Evolutionary conservation across 2,888 invertebrate genomes (phyloP).

Genomic region (Luffia ferchaultella): DNA sequence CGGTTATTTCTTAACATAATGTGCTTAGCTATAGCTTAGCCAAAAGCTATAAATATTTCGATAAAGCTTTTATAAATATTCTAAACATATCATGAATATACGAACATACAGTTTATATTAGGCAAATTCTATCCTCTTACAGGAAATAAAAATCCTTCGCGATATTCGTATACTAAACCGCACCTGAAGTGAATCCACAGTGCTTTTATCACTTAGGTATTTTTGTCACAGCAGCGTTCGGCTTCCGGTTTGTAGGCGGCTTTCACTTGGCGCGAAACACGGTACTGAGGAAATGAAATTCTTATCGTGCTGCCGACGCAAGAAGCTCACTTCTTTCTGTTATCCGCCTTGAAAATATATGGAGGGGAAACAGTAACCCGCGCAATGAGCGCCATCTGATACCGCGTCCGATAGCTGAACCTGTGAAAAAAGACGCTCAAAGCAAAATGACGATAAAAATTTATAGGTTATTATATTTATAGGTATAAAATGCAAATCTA

Average conservation of each 20-base stretch:
- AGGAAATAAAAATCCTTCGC: constrained; percentile 23
- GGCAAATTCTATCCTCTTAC: constrained; percentile 8
- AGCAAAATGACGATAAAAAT: too few species aligned
- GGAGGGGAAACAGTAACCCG: constrained; percentile 28
- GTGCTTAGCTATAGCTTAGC: too few species aligned
- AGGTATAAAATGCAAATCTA: too few species aligned
- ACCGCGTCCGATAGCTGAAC: background rate
- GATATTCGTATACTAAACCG: constrained; percentile 27
- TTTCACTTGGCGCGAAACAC: constrained; percentile 20
- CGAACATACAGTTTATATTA: too few species aligned
- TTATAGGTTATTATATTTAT: too few species aligned
- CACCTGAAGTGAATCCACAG: constrained; percentile 42
- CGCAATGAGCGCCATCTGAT: constrained; percentile 53
- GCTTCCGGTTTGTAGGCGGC: constrained; percentile 47
- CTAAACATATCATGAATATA: too few species aligned
- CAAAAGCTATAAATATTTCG: too few species aligned
- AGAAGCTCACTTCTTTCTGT: constrained; percentile 55
- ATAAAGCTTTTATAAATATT: too few species aligned
- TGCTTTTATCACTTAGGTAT: constrained; percentile 59
- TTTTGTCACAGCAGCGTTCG: constrained; percentile 43
- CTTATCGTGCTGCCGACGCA: constrained; percentile 59
- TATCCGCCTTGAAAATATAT: constrained; percentile 59
- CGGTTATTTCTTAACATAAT: too few species aligned
- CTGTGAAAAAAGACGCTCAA: background rate
- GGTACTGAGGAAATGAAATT: constrained; percentile 61